Evolutionary conservation across 2,888 invertebrate genomes (phyloP), one percentile per base, ranked within the genome.

Genomic region (Dryococelus australis): DNA sequence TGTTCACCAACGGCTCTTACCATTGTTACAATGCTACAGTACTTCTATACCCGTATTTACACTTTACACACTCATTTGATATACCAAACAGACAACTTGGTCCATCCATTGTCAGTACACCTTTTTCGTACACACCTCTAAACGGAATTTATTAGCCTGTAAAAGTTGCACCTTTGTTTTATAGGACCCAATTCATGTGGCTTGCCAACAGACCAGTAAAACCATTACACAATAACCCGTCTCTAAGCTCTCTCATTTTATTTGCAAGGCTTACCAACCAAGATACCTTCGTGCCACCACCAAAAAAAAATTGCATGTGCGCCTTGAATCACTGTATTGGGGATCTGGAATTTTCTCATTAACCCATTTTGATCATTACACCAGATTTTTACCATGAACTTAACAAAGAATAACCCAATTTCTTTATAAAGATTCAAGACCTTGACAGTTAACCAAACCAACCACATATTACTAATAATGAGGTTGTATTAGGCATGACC

Each of bases 201-300:
- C 65, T 24, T 65, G 24, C 65, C 65, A 65, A 65, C 65, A 65
- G 65, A 65, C 65, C 65, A 65, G 65, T 65, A 65, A 65, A 65
- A 65, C 65, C 65, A 16, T 65, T 12, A 24, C 16, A 65, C n/a
- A 65, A 65, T 65, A 65, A 65, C 65, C 65, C 65, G 65, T 65
- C 16, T 65, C 65, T 35, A 35, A 35, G n/a, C 4, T 35, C 35
- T 35, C 35, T 20, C 6, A 65, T 65, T 8, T 24, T 20, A 65
- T 65, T 65, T 65, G 24, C 65, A 65, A 65, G 65, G 65, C 65
- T 65, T 65, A 65, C 65, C 65, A 65, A n/a, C 65, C 65, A 65
- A 65, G 65, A 65, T 65, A 65, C 65, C 65, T n/a, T n/a, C n/a
- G n/a, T n/a, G n/a, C n/a, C n/a, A n/a, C n/a, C n/a, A n/a, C n/a